Conservation (phyloP, 2,888 invertebrate species). For the Cerceris rybyensis region DNA sequence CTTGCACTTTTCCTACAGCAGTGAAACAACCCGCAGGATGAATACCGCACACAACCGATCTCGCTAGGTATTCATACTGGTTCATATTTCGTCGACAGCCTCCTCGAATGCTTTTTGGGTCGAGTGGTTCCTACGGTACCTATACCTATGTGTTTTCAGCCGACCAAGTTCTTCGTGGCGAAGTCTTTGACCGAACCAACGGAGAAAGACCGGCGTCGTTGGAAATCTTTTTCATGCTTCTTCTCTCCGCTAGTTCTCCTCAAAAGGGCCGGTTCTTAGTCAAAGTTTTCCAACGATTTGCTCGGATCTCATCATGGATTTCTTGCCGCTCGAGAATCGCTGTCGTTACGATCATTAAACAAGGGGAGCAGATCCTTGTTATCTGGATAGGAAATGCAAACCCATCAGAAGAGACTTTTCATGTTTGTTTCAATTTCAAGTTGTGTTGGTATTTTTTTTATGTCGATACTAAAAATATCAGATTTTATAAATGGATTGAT, state of each 20-base stretch:
- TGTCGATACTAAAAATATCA: too few relatives aligned
- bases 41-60: slow-evolving; percentile 48
- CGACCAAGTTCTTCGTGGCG: slow-evolving; percentile 43
- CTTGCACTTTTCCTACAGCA: slow-evolving; percentile 25
- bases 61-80: slow-evolving; percentile 39
- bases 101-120: slow-evolving; percentile 65
- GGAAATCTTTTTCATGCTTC: slow-evolving; percentile 53
- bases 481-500: too few relatives aligned
- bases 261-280: slow-evolving; percentile 34
- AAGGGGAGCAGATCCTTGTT: neutral
- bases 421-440: too few relatives aligned
- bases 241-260: slow-evolving; percentile 23
- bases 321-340: neutral
- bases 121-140: slow-evolving; percentile 58
- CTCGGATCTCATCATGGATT: slow-evolving; percentile 1
- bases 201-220: slow-evolving; percentile 43
- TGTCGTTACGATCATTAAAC: neutral
- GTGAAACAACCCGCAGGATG: slow-evolving; percentile 49
- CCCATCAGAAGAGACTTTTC: too few relatives aligned
- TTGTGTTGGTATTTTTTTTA: too few relatives aligned
- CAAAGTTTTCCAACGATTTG: slow-evolving; percentile 38
- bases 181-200: slow-evolving; percentile 50
- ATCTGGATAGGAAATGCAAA: too few relatives aligned
- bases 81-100: slow-evolving; percentile 54
- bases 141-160: slow-evolving; percentile 48